Evolutionary conservation across 1,140 invertebrate genomes (phyloP), one percentile per base, ranked within the genome.

Genomic region (Drosophila oshimai): DNA sequence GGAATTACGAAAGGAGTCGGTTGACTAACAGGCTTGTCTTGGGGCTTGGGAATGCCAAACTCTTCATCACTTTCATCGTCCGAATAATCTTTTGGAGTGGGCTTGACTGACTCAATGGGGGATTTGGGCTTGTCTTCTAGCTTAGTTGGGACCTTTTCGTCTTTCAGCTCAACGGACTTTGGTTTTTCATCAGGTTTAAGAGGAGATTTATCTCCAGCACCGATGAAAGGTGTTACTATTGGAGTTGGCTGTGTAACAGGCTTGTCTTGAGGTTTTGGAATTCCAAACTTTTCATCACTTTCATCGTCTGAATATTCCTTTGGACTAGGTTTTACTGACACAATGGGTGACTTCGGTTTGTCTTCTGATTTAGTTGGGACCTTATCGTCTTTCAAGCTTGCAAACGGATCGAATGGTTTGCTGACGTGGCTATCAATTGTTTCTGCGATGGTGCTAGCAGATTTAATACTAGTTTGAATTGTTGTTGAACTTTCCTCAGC

Each of bases 21-120:
- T 15, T 53, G 24, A 31, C n/a, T 31, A 31, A 9, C 29, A 7
- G 50, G 22, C 15, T 53, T 10, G 28, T 28, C 28, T 37, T 67
- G 9, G 34, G 46, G 28, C 22, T 29, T 42, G 7, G 24, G 28
- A 39, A 29, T 3, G 7, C 22, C 51, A 22, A 31, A 33, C 13
- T 54, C 51, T 18, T 28, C 50, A 17, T 41, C 50, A 28, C 50
- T 53, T 28, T 53, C 36, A 22, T 61, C 34, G 20, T 39, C 50
- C 2, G 49, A 51, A 26, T 57, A 44, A 3, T 45, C 20, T n/a
- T 18, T 45, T 1, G 7, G 6, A 26, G 6, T 33, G 1, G 37
- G 18, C n/a, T 55, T 44, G 3, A 6, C 31, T 9, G n/a, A 26
- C 5, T 51, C 49, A 39, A 51, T 37, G 7, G 39, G 54, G 1